Percentiles rank a stretch among this genome's conserved stretches.
phyloP scores from a whole-genome alignment of 2,888 invertebrate species.

The Choristoneura rosaceana region DNA sequence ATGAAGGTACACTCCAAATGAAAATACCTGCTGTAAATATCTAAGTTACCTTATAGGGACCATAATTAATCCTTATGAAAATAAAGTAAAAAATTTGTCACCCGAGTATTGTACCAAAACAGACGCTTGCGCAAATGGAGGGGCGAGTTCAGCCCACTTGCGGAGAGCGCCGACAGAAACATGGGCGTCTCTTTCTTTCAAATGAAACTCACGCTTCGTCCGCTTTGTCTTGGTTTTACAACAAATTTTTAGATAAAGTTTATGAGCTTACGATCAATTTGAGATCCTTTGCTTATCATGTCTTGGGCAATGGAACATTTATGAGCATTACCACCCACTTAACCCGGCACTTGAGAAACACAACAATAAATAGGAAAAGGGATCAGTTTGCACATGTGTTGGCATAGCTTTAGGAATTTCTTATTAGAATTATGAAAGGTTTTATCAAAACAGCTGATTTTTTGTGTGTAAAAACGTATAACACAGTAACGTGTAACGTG shows the following conservation, averaged over 20 bases:
- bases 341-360: background rate
- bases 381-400: background rate
- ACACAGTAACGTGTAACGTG: too few species aligned
- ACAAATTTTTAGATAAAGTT: constrained; percentile 47
- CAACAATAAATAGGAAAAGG: background rate
- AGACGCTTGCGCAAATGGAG: constrained; percentile 74
- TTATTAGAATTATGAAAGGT: background rate
- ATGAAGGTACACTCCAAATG: background rate
- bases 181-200: constrained; percentile 69
- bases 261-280: constrained; percentile 47
- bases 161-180: constrained; percentile 61
- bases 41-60: background rate
- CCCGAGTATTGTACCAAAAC: constrained; percentile 73
- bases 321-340: constrained; percentile 1
- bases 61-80: constrained; percentile 25
- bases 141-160: constrained; percentile 77
- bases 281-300: constrained; percentile 22
- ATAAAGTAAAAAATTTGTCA: constrained; percentile 66
- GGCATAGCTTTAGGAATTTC: background rate
- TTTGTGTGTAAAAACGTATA: too few species aligned
- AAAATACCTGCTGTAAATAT: background rate
- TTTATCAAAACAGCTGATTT: too few species aligned
- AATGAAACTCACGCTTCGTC: constrained; percentile 1
- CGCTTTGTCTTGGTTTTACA: constrained; percentile 20
- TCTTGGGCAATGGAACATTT: constrained; percentile 7